Percentiles rank a stretch among this genome's conserved stretches.
phyloP scores from a whole-genome alignment of 2,888 invertebrate species.

The Dioctria linearis region DNA sequence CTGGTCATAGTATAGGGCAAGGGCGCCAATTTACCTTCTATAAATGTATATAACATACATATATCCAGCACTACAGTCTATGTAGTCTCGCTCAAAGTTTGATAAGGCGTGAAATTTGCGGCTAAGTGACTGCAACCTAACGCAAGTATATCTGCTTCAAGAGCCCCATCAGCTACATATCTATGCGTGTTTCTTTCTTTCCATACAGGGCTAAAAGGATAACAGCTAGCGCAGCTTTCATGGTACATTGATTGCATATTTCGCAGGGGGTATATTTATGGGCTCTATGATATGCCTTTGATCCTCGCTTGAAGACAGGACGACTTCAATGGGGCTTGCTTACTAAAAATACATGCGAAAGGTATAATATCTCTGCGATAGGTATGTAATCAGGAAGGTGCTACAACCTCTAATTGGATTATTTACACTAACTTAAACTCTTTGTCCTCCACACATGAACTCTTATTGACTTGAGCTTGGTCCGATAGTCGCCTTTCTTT shows the following conservation, averaged over 20 bases:
- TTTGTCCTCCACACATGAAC: conserved; percentile 49
- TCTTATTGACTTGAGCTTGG: conserved; percentile 8
- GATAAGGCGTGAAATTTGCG: conserved; percentile 48
- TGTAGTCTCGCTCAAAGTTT: neutral
- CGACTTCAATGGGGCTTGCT: conserved; percentile 1
- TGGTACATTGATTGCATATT: conserved; percentile 56
- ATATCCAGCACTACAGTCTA: too few relatives aligned
- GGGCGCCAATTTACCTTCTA: neutral
- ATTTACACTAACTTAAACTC: conserved; percentile 55
- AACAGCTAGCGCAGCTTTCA: conserved; percentile 54
- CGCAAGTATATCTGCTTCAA: conserved; percentile 17
- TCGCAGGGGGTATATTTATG: conserved; percentile 51
- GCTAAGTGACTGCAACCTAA: conserved; percentile 23
- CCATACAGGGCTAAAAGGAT: conserved; percentile 35
- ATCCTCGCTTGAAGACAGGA: conserved; percentile 53
- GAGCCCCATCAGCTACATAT: neutral
- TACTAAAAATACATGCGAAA: conserved; percentile 55
- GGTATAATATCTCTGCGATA: neutral
- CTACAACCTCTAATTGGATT: conserved; percentile 56
- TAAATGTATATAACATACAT: too few relatives aligned
- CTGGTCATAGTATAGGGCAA: neutral
- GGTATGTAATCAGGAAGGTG: conserved; percentile 50
- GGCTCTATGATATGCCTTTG: conserved; percentile 31
- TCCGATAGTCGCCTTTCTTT: neutral
- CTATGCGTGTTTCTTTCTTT: conserved; percentile 5